These are phyloP conservation scores for Crocidura indochinensis DNA, from an alignment of 2,797 vertebrate genomes.

Conservation along the genomic window DNA sequence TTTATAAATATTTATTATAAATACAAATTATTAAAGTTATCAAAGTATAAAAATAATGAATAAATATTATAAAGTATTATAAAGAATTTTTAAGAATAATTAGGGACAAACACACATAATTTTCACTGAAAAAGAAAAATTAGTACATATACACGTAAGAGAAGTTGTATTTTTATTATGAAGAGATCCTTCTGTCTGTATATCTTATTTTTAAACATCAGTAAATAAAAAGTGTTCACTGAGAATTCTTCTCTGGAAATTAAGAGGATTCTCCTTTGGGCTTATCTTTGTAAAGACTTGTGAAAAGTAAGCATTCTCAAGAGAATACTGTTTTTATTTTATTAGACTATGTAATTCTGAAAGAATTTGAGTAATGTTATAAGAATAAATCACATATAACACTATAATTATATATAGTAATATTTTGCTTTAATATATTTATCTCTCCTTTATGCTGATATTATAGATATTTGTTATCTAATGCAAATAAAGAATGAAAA, in stretches of 20 bases:
- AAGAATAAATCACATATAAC: slow-evolving; percentile 2
- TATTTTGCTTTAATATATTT: background rate
- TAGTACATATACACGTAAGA: slow-evolving; percentile 13
- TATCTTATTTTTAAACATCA: slow-evolving; percentile 35
- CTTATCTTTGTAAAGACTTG: slow-evolving; percentile 18
- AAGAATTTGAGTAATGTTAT: slow-evolving; percentile 50
- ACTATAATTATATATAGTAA: background rate
- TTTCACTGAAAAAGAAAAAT: slow-evolving; percentile 65
- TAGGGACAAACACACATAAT: background rate
- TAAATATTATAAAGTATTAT: background rate
- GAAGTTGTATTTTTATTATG: background rate
- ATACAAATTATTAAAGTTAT: too few species aligned
- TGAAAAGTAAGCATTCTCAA: background rate
- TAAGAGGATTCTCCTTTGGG: slow-evolving; percentile 34
- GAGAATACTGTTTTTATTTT: slow-evolving; percentile 44
- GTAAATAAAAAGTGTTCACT: slow-evolving; percentile 6
- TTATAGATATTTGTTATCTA: slow-evolving; percentile 17
- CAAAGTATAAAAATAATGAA: too few species aligned
- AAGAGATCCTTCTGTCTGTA: background rate
- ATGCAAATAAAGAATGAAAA: background rate
- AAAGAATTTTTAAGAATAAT: slow-evolving; percentile 62
- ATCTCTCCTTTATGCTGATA: background rate
- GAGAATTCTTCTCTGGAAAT: slow-evolving; percentile 54
- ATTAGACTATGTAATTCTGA: background rate
- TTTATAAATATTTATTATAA: too few species aligned